Conservation (phyloP, 2,888 invertebrate species). For the Brachypalpus laphriformis region DNA sequence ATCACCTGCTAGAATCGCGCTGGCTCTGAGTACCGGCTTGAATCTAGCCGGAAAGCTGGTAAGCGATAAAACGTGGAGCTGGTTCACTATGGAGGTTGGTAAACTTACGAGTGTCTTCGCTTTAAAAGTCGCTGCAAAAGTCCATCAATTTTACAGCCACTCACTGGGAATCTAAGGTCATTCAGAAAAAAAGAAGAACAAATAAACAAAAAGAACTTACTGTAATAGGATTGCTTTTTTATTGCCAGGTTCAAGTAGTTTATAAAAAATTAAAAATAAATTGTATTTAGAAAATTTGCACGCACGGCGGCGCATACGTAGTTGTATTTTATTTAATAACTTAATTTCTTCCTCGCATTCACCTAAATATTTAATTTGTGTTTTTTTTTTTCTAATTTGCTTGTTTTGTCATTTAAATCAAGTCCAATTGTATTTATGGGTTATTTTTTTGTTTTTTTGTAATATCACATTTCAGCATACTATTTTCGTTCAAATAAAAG, state of each 20-base stretch:
- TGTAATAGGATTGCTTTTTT: conserved; percentile 22
- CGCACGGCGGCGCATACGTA: conserved; percentile 24
- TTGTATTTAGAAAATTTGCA: conserved; percentile 35
- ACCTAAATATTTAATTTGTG: conserved; percentile 27
- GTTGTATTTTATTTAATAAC: conserved; percentile 19
- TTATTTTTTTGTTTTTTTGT: conserved; percentile 36
- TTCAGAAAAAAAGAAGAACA: background rate
- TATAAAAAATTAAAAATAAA: conserved; percentile 47
- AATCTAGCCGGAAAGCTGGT: no score
- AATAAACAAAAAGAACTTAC: background rate
- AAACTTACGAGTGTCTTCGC: no score
- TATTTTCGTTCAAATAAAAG: conserved; percentile 28
- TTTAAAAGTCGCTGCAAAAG: no score
- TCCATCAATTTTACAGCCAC: no score
- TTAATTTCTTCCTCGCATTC: conserved; percentile 19
- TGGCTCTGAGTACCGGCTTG: no score
- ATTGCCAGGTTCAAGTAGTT: conserved; percentile 17
- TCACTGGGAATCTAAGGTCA: no score
- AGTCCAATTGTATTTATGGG: conserved; percentile 36
- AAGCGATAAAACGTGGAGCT: no score
- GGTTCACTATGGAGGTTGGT: no score
- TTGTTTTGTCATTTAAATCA: conserved; percentile 26
- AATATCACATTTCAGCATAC: conserved; percentile 69
- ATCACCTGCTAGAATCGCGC: no score
- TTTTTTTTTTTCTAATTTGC: conserved; percentile 1